Evolutionary conservation across 2,797 vertebrate genomes (phyloP).

Genomic region (Sibirionetta formosa): DNA sequence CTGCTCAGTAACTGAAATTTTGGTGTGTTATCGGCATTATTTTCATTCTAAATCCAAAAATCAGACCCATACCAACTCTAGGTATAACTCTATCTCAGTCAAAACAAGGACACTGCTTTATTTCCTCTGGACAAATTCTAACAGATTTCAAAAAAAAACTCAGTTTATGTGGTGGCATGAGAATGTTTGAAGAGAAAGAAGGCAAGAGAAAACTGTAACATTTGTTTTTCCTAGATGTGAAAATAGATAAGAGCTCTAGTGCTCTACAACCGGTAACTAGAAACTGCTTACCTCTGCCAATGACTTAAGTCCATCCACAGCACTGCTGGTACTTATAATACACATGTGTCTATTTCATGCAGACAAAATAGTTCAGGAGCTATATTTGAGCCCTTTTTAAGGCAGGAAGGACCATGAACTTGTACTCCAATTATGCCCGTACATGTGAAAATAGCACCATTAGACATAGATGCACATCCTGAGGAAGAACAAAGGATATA

Average conservation of each 20-base stretch:
- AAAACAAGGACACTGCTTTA: neutral
- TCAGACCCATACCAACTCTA: neutral
- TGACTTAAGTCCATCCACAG: neutral
- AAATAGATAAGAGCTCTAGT: neutral
- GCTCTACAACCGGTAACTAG: neutral
- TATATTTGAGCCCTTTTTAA: neutral
- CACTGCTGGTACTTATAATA: neutral
- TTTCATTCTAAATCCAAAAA: neutral
- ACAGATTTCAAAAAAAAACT: neutral
- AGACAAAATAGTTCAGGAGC: neutral
- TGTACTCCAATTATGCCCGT: neutral
- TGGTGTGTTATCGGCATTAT: neutral
- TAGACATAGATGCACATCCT: neutral
- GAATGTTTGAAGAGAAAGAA: neutral
- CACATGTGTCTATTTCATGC: neutral
- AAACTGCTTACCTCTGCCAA: neutral
- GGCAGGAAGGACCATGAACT: neutral
- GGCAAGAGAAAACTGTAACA: neutral
- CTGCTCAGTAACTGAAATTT: neutral
- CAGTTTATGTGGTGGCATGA: neutral
- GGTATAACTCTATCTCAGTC: neutral
- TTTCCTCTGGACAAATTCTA: neutral
- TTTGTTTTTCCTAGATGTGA: neutral
- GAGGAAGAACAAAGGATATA: neutral
- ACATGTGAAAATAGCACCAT: rapidly evolving